phyloP scores from a whole-genome alignment of 2,888 invertebrate species.

The Erannis defoliaria region DNA sequence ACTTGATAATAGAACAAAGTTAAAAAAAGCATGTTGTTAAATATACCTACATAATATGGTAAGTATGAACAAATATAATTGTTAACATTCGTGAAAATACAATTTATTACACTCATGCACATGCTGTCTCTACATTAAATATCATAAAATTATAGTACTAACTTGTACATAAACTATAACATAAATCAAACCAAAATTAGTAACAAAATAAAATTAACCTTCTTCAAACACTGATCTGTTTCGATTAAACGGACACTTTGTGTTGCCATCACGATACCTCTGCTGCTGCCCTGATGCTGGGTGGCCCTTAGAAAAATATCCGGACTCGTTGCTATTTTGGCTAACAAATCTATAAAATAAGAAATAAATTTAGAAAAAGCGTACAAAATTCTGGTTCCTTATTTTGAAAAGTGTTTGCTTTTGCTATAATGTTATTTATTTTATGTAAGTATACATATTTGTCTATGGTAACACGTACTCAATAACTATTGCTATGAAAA shows the following conservation, averaged over 20 bases:
- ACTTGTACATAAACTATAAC: conserved; percentile 36
- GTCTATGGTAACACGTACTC: too few species aligned
- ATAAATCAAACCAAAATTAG: conserved; percentile 39
- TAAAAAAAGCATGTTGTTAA: too few species aligned
- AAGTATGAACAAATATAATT: too few species aligned
- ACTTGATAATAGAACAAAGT: too few species aligned
- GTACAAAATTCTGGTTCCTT: too few species aligned
- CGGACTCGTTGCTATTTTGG: conserved; percentile 64
- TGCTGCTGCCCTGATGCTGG: conserved; percentile 47
- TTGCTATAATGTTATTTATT: too few species aligned
- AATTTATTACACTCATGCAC: not conserved
- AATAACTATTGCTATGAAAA: too few species aligned
- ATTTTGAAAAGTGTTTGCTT: too few species aligned
- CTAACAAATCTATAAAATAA: conserved; percentile 60
- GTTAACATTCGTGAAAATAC: not conserved
- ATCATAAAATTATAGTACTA: not conserved
- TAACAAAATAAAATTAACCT: conserved; percentile 47
- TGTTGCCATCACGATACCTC: conserved; percentile 62
- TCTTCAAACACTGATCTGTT: conserved; percentile 53
- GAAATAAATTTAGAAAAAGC: conserved; percentile 4
- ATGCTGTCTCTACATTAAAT: not conserved
- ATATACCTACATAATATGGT: too few species aligned
- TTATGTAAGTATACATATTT: too few species aligned
- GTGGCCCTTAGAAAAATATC: conserved; percentile 60
- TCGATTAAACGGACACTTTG: conserved; percentile 60